Percentiles rank a stretch among this genome's conserved stretches.
phyloP scores from a whole-genome alignment of 2,888 invertebrate genomes.

The Eristalis intricaria region DNA sequence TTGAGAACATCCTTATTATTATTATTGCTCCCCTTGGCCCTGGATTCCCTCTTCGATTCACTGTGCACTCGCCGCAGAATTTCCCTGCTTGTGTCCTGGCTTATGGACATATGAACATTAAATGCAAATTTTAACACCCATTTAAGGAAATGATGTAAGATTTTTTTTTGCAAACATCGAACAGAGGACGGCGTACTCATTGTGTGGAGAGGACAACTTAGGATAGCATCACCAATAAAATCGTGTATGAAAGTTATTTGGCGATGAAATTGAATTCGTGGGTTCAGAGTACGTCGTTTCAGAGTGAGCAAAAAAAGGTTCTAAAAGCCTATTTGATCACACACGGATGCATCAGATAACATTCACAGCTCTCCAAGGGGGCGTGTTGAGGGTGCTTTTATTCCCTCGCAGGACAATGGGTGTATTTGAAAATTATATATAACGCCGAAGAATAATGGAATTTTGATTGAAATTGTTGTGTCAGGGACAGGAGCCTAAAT shows the following conservation, averaged over 20 bases:
- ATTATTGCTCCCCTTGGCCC: constrained; percentile 40
- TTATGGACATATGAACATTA: constrained; percentile 67
- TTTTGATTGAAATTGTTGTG: constrained; percentile 59
- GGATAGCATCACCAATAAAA: constrained; percentile 68
- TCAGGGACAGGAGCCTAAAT: constrained; percentile 18
- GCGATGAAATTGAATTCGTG: constrained; percentile 71
- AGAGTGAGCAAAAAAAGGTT: constrained; percentile 20
- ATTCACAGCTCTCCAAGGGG: background rate
- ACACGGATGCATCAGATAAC: constrained; percentile 65
- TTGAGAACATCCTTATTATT: constrained; percentile 66
- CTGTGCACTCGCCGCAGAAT: background rate
- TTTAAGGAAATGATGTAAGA: constrained; percentile 54
- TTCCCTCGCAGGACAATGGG: constrained; percentile 45
- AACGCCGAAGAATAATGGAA: constrained; percentile 43
- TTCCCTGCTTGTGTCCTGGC: constrained; percentile 16
- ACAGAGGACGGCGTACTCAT: too few species aligned
- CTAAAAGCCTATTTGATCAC: constrained; percentile 53
- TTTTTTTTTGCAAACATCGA: background rate
- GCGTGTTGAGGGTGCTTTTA: background rate
- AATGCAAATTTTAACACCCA: constrained; percentile 71
- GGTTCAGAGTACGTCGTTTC: background rate
- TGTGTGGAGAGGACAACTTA: constrained; percentile 14
- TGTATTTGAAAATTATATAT: constrained; percentile 25
- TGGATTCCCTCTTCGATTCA: background rate
- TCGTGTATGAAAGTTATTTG: constrained; percentile 66